Evolutionary conservation across 1,140 invertebrate genomes (phyloP), one percentile per base, ranked within the genome.

Genomic region (Plodia interpunctella): DNA sequence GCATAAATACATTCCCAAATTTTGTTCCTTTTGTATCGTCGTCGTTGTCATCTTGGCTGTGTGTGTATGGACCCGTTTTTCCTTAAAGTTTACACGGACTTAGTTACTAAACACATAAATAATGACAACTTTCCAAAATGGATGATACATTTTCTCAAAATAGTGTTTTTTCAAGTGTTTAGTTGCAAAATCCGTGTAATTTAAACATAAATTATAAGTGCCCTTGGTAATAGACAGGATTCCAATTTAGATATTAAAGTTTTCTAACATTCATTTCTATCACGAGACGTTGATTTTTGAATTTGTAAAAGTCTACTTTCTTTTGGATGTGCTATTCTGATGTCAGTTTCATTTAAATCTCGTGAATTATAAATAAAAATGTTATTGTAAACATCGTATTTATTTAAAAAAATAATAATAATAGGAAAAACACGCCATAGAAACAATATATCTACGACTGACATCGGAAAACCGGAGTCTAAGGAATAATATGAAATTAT

Each of bases 131-230:
- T 32, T 9, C 30, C 11, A 1, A 32, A n/a, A n/a, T n/a, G n/a
- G n/a, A n/a, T n/a, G n/a, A n/a, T n/a, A n/a, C n/a, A 11, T 38
- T 38, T 11, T 8, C 5, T 38, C 35, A 38, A 8, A 2, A 38
- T 11, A 38, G 5, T 38, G 35, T 38, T 9, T 9, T 11, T 11
- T 38, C 2, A 38, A 38, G 5, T 38, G 13, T 44, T 44, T 44
- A 44, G 38, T 44, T 15, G 38, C 38, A 2, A 15, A n/a, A n/a
- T n/a, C 8, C 38, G 2, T 15, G 38, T 44, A 17, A 44, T 15
- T 1, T n/a, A 15, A 15, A 6, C 38, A 15, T 44, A 44, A 44
- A 32, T 18, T 3, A 38, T 55, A 55, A 55, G 54, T 55, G 54
- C 32, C 54, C 54, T 55, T 55, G 28, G 19, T 19, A 10, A 38